phyloP scores from a whole-genome alignment of 2,797 vertebrate species.

The Stomatorhinus walkeri region DNA sequence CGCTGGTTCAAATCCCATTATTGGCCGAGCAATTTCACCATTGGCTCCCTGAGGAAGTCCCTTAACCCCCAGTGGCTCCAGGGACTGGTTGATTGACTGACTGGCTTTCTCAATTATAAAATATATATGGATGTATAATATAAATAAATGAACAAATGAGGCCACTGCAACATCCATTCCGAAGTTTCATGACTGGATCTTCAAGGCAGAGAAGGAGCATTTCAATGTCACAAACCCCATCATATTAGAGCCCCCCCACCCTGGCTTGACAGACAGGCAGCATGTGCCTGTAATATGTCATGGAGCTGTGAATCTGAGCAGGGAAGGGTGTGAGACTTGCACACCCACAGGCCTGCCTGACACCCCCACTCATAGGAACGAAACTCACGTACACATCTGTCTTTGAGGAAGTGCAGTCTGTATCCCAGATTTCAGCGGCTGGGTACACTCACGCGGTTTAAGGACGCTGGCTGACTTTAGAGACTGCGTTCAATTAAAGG shows the following conservation, averaged over 20 bases:
- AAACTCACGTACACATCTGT: not conserved
- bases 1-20: not conserved
- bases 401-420: not conserved
- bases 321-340: not conserved
- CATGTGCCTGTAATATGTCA: not conserved
- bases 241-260: not conserved
- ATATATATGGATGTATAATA: not conserved
- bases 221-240: not conserved
- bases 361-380: not conserved
- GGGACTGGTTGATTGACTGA: not conserved
- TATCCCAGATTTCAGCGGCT: not conserved
- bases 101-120: not conserved
- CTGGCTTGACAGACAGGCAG: not conserved
- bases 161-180: not conserved
- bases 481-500: not conserved
- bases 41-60: not conserved
- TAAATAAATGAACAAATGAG: not conserved
- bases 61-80: not conserved
- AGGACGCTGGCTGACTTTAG: not conserved
- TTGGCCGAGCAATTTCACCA: not conserved
- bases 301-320: not conserved
- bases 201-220: not conserved
- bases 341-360: not conserved
- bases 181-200: not conserved
- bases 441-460: not conserved